Base-by-base conservation (phyloP, 2,797 vertebrate species). In the Alauda arvensis region DNA sequence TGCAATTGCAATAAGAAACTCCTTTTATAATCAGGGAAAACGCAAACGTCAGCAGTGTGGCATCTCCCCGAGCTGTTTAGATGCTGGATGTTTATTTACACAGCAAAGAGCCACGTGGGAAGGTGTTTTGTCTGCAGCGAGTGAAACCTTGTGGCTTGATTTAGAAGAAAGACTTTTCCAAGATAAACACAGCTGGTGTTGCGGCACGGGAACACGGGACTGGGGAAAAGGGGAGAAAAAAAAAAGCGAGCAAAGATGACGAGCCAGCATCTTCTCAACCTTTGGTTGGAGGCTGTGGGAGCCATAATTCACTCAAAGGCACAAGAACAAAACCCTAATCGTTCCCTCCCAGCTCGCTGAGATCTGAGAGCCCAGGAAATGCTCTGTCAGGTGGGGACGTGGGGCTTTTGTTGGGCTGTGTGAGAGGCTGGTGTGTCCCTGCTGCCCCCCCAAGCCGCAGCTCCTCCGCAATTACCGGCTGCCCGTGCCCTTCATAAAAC, bases 101-200 rank as follows among this genome's bases (percentile, higher is more conserved):
- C 67, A 93, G 84, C 60, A 72, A 33, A 90, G 84, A 70, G 79
- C 62, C 93, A 92, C 88, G 62, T 88, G 90, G 88, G 93, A 88
- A 93, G 90, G 84, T 83, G 84, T 92, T 94, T 85, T 55, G 69
- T 92, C 87, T 93, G 76, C 43, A 57, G 46, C 8, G n/a, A 77
- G 51, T 90, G 84, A 93, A 94, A 91, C 91, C 39, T 5, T 74
- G 82, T 74, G 77, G 85, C 86, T 78, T 88, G 81, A 82, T 91
- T 88, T 72, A 87, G 91, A 92, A 91, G 91, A 89, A 89, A 81
- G 62, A 33, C 3, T 0, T 93, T 68, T 71, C 75, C 77, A 76
- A 89, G 86, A 71, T 89, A 94, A 95, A 95, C 92, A 95, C 93
- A 96, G 92, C 93, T 96, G 94, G 69, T 75, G 86, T n/a, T 85